A percentile compares a stretch with the other conserved stretches of the same genome.
Evolutionary conservation across 1,140 invertebrate genomes (phyloP).

Genomic region (Trypoxylus dichotomus): DNA sequence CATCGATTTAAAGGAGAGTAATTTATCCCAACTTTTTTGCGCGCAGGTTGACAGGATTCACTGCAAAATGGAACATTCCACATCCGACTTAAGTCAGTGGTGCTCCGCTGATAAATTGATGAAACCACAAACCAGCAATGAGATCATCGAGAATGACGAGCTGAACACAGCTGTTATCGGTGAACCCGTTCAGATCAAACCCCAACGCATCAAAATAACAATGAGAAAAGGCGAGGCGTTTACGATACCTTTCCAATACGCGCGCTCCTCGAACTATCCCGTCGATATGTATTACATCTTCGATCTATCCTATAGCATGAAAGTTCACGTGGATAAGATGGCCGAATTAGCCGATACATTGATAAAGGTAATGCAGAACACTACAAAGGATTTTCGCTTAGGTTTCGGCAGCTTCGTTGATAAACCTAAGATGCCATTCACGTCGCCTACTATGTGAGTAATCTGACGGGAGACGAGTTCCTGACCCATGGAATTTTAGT

Average conservation of each 20-base stretch:
- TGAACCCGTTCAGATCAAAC: constrained; percentile 77
- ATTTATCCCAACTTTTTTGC: neutral
- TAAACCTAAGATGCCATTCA: constrained; percentile 97
- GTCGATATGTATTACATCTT: constrained; percentile 96
- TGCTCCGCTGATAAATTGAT: neutral
- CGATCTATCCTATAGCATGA: constrained; percentile 95
- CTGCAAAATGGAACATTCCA: neutral
- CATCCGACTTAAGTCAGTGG: neutral
- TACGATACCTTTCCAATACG: constrained; percentile 72
- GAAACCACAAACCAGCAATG: neutral
- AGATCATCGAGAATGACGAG: neutral
- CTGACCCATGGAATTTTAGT: constrained; percentile 59
- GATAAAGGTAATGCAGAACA: constrained; percentile 79
- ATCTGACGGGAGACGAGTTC: neutral
- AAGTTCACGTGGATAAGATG: constrained; percentile 87
- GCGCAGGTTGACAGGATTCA: neutral
- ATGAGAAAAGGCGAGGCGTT: constrained; percentile 82
- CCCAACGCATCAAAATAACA: constrained; percentile 76
- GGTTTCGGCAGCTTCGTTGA: constrained; percentile 99
- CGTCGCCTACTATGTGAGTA: constrained; percentile 60
- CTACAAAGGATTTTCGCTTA: constrained; percentile 92
- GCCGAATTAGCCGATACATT: constrained; percentile 79
- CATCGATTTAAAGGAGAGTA: neutral
- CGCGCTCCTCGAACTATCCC: constrained; percentile 90
- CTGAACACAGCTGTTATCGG: constrained; percentile 15